Base-by-base conservation (phyloP, 1,140 invertebrate genomes). In the Tetraneura akinire region DNA sequence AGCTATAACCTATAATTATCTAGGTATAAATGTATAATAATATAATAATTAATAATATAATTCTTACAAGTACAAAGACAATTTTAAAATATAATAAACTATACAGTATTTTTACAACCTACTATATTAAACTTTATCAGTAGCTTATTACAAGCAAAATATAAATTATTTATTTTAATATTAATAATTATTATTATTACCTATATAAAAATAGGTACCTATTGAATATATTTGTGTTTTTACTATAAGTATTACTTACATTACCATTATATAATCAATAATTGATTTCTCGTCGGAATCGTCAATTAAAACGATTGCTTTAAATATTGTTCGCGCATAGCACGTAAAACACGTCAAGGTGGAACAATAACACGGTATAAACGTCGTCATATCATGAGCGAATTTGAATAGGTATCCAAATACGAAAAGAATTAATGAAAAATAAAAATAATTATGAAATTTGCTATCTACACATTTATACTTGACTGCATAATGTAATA, bases 251-350 rank as follows among this genome's bases (percentile, higher is more conserved):
- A 26, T 60, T 26, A 60, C 5, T 62, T 26, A 32, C 10, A n/a
- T 66, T 42, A 70, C 66, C 66, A 70, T 70, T 1, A 70, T 26
- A 16, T 47, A 18, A 70, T 70, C 6, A 6, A 13, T 47, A 16
- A 70, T 70, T 10, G 66, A 70, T 26, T 47, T 42, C 3, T 70
- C 66, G 45, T 70, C 66, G 26, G 42, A 47, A 14, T 70, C 13
- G 6, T 42, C 6, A 8, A 47, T 16, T 23, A 70, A 26, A 4
- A 70, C 8, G n/a, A 49, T 47, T 18, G 66, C 66, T 70, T 23
- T 70, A 9, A 70, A 70, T 47, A 70, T 26, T 10, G 21, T 13
- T 49, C 66, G 14, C 16, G 23, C 66, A 6, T 49, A 70, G 23
- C 66, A 70, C 16, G 66, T 3, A 26, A 70, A 70, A 49, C 66